These are phyloP conservation scores for Apocheima hispidaria DNA, from an alignment of 2,888 invertebrate genomes.

Conservation along the genomic window DNA sequence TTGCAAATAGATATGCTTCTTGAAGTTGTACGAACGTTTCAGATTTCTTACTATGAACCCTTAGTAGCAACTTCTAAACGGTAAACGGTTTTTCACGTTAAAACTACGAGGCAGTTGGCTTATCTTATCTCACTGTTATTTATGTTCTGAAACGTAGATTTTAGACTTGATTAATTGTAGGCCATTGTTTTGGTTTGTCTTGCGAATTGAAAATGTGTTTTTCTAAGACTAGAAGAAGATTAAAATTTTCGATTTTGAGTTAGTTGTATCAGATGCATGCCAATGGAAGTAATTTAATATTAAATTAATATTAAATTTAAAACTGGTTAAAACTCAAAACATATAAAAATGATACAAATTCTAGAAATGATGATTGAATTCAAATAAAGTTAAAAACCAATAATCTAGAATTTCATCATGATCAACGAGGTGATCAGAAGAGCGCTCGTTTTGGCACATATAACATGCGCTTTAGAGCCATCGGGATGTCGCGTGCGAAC, in stretches of 20 bases:
- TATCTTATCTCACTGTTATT: conserved; percentile 26
- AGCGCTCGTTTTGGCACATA: no score
- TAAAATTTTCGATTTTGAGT: neutral
- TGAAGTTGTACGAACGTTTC: neutral
- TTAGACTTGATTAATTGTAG: conserved; percentile 17
- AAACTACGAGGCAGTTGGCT: conserved; percentile 16
- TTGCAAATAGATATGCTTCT: neutral
- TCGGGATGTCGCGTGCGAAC: no score
- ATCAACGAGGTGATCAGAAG: no score
- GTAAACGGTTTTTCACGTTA: conserved; percentile 18
- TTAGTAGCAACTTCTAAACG: neutral
- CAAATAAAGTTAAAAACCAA: no score
- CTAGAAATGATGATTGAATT: no score
- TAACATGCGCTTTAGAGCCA: no score
- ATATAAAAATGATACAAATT: no score
- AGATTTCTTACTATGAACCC: neutral
- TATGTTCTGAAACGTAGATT: conserved; percentile 17
- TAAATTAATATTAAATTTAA: no score
- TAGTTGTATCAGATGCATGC: no score
- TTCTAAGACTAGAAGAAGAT: neutral
- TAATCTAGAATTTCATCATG: no score
- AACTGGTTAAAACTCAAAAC: no score
- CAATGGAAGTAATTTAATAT: no score
- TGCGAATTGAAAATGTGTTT: neutral
- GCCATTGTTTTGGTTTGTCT: conserved; percentile 13